Base-by-base conservation (phyloP, 1,140 invertebrate genomes). In the Aradophagus sp. region DNA sequence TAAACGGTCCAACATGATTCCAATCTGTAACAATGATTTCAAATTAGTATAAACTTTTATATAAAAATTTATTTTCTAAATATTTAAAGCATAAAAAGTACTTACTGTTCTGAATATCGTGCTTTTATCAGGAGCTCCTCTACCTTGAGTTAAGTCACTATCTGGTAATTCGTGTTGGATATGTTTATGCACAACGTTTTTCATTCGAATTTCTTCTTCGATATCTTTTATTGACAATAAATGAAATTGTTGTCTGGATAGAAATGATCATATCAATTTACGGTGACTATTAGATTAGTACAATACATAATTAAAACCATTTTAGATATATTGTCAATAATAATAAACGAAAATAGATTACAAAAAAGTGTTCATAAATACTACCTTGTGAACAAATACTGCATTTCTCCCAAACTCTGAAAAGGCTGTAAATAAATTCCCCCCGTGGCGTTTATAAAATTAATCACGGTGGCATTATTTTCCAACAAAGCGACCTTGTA, bases 361-460 rank as follows among this genome's bases (percentile, higher is more conserved):
- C 17, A 19, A 17, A 17, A n/a, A 1, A 38, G 10, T 4, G 27
- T 2, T 26, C 7, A 14, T 8, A 26, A 41, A 26, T 12, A 12
- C 8, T 39, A 83, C 81, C 76, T 75, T 4, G 77, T 78, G 14
- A 81, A 80, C 38, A 80, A 67, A 62, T 80, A 84, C 4, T 85
- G 83, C 41, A 82, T 81, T 76, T 84, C 82, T 6, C 80, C 80
- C 48, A 84, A 77, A 53, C 79, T 84, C 77, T 82, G 80, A 52
- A 84, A 85, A 12, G 82, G 80, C 67, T 84, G 83, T 3, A 85
- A 70, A 44, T 84, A 85, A 48, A 85, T 78, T 45, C 79, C 78
- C 19, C 84, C 84, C 14, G 82, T 80, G 31, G 81, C 80, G 65
- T 85, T 84, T 5, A 85, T 42, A 27, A 72, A 81, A 3, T 66